These are phyloP conservation scores for Falco rusticolus DNA, from an alignment of 2,797 vertebrate genomes.

Conservation along the genomic window DNA sequence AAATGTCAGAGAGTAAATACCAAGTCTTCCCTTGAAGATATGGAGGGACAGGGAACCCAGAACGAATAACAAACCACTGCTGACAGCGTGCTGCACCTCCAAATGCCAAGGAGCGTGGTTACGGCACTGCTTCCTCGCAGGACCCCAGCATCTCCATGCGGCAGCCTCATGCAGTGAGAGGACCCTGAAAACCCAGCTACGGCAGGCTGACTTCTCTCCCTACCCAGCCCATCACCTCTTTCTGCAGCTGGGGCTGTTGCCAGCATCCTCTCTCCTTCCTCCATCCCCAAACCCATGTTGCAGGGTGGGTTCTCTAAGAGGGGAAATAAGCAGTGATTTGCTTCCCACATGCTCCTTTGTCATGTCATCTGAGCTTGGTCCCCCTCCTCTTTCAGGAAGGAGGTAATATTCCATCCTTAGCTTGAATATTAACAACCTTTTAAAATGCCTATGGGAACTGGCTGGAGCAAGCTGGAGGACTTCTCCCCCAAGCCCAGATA, in stretches of 20 bases:
- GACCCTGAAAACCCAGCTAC: neutral
- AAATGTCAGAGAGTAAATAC: slow-evolving; percentile 13
- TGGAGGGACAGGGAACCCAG: neutral
- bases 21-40: slow-evolving; percentile 3
- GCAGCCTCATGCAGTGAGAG: neutral
- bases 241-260: neutral
- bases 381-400: neutral
- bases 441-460: neutral
- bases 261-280: neutral
- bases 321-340: neutral
- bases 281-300: neutral
- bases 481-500: neutral
- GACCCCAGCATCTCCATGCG: neutral
- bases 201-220: neutral
- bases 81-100: neutral
- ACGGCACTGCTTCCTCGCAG: neutral
- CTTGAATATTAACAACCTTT: neutral
- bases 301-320: neutral
- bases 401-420: neutral
- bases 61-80: neutral
- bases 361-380: neutral
- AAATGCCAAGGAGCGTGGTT: neutral
- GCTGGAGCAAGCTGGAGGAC: neutral
- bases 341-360: neutral
- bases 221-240: neutral